A percentile compares a stretch with the other conserved stretches of the same genome.
Conservation (phyloP, 1,140 invertebrate species). For the Drosophila bifasciata region DNA sequence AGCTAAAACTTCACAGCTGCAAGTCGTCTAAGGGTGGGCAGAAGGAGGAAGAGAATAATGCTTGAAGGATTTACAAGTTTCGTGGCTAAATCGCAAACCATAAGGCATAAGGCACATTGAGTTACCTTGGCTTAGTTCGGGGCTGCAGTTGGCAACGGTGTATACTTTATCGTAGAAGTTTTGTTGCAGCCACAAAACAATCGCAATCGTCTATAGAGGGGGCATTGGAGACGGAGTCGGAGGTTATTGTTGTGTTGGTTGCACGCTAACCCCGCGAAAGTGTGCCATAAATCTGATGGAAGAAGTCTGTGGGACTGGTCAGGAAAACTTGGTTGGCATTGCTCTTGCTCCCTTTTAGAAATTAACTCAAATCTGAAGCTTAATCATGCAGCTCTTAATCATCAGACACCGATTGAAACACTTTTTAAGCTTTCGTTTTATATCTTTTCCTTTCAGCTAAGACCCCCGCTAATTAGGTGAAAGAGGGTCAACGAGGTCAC, state of each 20-base stretch:
- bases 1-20: no score
- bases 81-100: constrained; percentile 16
- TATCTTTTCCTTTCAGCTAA: constrained; percentile 17
- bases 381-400: no score
- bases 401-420: no score
- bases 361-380: no score
- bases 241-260: constrained; percentile 44
- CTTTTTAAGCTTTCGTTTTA: constrained; percentile 19
- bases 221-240: constrained; percentile 27
- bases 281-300: constrained; percentile 34
- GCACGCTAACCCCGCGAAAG: constrained; percentile 36
- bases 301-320: no score
- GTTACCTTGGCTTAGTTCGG: constrained; percentile 69
- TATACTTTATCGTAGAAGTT: constrained; percentile 64
- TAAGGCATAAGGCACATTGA: constrained; percentile 28
- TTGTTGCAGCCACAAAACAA: constrained; percentile 58
- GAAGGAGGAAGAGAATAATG: not conserved
- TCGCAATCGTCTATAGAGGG: constrained; percentile 33
- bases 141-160: constrained; percentile 25
- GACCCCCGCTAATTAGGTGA: constrained; percentile 21
- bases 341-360: no score
- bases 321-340: no score
- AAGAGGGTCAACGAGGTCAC: constrained; percentile 18
- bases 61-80: constrained; percentile 22
- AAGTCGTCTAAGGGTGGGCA: no score